phyloP scores from a whole-genome alignment of 2,888 invertebrate genomes.

The Drosophila mimetica region DNA sequence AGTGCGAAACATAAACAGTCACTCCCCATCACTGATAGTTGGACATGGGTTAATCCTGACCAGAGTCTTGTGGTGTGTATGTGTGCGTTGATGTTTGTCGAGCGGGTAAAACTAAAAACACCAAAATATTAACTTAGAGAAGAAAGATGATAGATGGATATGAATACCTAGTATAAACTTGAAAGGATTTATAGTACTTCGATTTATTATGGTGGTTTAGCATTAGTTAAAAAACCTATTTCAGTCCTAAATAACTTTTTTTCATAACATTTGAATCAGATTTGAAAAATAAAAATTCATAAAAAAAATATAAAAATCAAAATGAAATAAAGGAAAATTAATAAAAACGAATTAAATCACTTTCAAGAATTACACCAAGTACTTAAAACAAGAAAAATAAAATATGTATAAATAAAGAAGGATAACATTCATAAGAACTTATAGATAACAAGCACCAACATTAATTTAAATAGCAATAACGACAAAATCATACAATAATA shows the following conservation, averaged over 20 bases:
- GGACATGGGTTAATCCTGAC: slow-evolving; percentile 20
- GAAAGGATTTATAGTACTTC: background rate
- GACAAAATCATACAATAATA: slow-evolving; percentile 20
- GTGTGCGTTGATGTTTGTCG: slow-evolving; percentile 34
- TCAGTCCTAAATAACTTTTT: background rate
- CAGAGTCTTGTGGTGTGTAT: slow-evolving; percentile 22
- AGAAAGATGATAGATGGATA: too few species aligned
- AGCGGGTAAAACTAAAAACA: slow-evolving; percentile 33
- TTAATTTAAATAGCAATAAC: background rate
- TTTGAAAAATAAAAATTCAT: background rate
- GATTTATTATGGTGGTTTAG: background rate
- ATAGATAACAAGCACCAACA: slow-evolving; percentile 14
- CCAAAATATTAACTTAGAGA: slow-evolving; percentile 15
- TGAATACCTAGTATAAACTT: background rate
- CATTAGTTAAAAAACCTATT: background rate
- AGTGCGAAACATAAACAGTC: too few species aligned
- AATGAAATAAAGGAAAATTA: background rate
- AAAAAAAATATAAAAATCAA: background rate
- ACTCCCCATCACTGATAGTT: slow-evolving; percentile 1
- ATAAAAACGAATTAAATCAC: background rate
- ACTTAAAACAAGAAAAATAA: background rate
- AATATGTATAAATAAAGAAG: background rate
- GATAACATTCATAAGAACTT: background rate
- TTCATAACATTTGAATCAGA: background rate
- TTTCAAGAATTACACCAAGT: slow-evolving; percentile 6